Evolutionary conservation across 2,888 invertebrate species (phyloP).

Genomic region (Graphium colonna): DNA sequence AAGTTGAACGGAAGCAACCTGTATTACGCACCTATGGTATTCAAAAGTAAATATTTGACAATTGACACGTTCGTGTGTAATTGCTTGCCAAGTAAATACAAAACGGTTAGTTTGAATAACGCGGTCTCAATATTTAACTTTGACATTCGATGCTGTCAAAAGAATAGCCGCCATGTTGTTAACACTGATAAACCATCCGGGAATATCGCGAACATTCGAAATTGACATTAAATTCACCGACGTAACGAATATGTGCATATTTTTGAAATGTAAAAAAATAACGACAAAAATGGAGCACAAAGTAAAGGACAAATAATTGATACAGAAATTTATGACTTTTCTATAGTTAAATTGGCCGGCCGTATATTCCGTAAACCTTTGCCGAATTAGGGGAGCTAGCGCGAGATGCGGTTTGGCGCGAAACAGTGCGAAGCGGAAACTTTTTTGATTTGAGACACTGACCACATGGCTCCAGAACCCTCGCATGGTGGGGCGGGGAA

Average conservation of each 20-base stretch:
- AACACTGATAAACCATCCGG: no score
- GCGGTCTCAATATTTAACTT: slow-evolving; percentile 8
- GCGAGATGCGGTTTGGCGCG: background rate
- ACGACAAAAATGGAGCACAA: background rate
- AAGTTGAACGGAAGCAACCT: no score
- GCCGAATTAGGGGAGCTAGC: background rate
- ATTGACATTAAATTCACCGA: background rate
- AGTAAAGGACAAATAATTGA: no score
- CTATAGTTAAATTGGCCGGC: background rate
- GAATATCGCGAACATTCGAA: no score
- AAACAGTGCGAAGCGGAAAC: background rate
- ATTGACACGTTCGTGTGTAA: slow-evolving; percentile 4
- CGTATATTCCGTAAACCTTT: background rate
- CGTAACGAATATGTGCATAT: background rate
- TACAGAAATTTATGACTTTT: no score
- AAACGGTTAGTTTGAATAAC: slow-evolving; percentile 3
- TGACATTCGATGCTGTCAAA: no score
- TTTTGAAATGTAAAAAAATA: no score
- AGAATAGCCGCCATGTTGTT: no score
- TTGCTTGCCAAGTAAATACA: slow-evolving; percentile 1
- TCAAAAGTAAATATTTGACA: slow-evolving; percentile 21
- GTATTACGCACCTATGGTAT: no score
- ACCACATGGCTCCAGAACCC: slow-evolving; percentile 82
- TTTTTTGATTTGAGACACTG: slow-evolving; percentile 51
- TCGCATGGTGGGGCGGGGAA: slow-evolving; percentile 76